A percentile compares a stretch with the other conserved stretches of the same genome.
Evolutionary conservation across 2,113 vertebrate species (phyloP).

Genomic region (Glareola pratincola): DNA sequence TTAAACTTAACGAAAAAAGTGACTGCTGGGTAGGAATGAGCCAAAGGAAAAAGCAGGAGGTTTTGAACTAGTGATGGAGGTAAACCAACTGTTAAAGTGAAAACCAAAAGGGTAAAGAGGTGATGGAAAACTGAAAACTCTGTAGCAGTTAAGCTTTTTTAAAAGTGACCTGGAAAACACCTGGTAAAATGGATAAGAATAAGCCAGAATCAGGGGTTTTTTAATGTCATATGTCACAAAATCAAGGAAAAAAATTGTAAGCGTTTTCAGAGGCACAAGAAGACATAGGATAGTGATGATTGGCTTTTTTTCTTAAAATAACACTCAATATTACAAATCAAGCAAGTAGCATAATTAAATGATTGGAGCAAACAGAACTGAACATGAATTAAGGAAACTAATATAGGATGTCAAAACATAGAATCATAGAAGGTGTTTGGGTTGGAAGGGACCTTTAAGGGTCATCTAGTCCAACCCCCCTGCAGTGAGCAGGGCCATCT

Average conservation of each 20-base stretch:
- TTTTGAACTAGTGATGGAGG: background rate
- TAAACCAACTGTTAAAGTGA: background rate
- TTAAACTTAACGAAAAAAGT: background rate
- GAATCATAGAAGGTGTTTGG: no score
- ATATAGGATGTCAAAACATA: background rate
- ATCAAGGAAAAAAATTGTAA: background rate
- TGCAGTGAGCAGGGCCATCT: no score
- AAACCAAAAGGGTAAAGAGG: background rate
- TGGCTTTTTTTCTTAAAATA: background rate
- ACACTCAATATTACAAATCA: background rate
- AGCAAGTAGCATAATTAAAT: background rate
- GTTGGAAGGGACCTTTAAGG: no score
- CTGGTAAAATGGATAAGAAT: background rate
- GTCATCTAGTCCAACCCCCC: no score
- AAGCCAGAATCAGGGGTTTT: background rate
- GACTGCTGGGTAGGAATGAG: background rate
- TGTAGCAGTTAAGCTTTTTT: background rate
- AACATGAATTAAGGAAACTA: background rate
- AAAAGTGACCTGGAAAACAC: background rate
- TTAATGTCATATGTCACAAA: background rate
- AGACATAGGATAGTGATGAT: background rate
- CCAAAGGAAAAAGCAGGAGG: background rate
- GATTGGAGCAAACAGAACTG: background rate
- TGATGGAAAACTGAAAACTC: background rate
- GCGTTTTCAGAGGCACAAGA: background rate